These are phyloP conservation scores for Drosophila bocqueti DNA, from an alignment of 1,140 invertebrate genomes.

Conservation along the genomic window DNA sequence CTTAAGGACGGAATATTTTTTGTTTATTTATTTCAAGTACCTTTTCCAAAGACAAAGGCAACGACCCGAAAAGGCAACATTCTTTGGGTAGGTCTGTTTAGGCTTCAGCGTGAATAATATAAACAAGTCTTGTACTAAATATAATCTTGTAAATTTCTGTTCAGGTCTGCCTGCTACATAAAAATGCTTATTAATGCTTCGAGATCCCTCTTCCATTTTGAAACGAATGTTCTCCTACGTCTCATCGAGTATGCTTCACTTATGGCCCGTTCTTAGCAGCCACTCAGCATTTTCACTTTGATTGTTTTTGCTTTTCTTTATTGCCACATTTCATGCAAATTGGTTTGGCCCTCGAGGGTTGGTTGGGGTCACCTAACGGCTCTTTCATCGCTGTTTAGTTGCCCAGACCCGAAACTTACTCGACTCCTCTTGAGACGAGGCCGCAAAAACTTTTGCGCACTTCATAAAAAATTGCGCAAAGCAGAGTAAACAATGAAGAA, in stretches of 20 bases:
- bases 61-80: constrained; percentile 31
- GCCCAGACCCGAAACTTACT: constrained; percentile 43
- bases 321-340: constrained; percentile 62
- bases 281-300: constrained; percentile 43
- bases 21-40: constrained; percentile 34
- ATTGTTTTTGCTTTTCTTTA: constrained; percentile 46
- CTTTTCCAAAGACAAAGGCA: constrained; percentile 19
- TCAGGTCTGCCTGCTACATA: neutral
- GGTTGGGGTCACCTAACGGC: constrained; percentile 61
- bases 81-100: constrained; percentile 48
- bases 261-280: constrained; percentile 18
- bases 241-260: constrained; percentile 18
- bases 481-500: constrained; percentile 49
- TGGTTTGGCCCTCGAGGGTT: constrained; percentile 43
- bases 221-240: constrained; percentile 19
- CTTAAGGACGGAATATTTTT: constrained; percentile 11
- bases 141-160: constrained; percentile 13
- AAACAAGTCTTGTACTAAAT: constrained; percentile 12
- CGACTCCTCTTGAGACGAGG: constrained; percentile 60
- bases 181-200: constrained; percentile 1
- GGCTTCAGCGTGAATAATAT: neutral
- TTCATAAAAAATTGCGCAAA: constrained; percentile 70
- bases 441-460: constrained; percentile 61
- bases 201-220: constrained; percentile 1
- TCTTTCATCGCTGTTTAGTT: constrained; percentile 52